A percentile compares a stretch with the other conserved stretches of the same genome.
Evolutionary conservation across 2,797 vertebrate species (phyloP).

Genomic region (Labeo calbasu): DNA sequence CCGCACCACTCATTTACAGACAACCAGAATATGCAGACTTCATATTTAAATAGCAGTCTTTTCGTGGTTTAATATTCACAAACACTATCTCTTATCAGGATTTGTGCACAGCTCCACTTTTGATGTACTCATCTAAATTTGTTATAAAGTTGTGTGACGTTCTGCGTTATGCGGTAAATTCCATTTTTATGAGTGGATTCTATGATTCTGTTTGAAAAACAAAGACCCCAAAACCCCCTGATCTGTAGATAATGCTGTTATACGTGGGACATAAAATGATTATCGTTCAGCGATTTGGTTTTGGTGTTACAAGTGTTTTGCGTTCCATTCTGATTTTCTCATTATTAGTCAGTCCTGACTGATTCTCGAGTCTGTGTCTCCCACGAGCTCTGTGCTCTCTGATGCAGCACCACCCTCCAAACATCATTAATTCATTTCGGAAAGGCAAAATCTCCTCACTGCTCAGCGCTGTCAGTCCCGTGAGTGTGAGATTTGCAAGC

Average conservation of each 20-base stretch:
- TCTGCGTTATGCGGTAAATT: not conserved
- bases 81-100: not conserved
- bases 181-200: not conserved
- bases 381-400: slow-evolving; percentile 9
- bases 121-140: not conserved
- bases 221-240: not conserved
- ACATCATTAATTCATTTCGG: slow-evolving; percentile 26
- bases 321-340: slow-evolving; percentile 13
- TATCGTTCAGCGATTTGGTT: slow-evolving; percentile 3
- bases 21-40: too few species aligned
- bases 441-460: slow-evolving; percentile 6
- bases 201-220: not conserved
- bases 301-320: not conserved
- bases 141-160: not conserved
- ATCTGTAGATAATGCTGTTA: not conserved
- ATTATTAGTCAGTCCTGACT: slow-evolving; percentile 25
- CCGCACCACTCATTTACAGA: too few species aligned
- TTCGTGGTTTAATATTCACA: not conserved
- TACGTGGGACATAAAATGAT: slow-evolving; percentile 9
- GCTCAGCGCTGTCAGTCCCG: slow-evolving; percentile 7
- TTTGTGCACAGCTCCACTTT: not conserved
- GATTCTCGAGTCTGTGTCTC: slow-evolving; percentile 18
- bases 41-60: too few species aligned
- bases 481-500: not conserved
- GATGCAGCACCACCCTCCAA: slow-evolving; percentile 15